Conservation (phyloP, 1,140 invertebrate genomes). For the Uloborus diversus region DNA sequence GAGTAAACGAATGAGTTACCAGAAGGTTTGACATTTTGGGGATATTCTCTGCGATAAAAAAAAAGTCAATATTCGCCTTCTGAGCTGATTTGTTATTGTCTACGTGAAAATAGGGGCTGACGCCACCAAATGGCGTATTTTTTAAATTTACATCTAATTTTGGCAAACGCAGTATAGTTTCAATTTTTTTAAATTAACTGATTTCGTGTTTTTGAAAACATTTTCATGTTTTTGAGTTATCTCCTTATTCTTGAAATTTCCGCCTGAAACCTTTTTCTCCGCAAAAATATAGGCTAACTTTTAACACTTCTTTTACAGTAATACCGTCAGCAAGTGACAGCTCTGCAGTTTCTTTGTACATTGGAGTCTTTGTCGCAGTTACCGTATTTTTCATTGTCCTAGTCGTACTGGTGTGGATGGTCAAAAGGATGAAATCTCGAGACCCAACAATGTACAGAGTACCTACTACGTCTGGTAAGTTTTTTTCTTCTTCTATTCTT, state of each 20-base stretch:
- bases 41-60: too few relatives aligned
- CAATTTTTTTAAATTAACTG: too few relatives aligned
- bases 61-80: too few relatives aligned
- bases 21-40: too few relatives aligned
- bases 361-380: conserved; percentile 85
- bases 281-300: too few relatives aligned
- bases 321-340: conserved; percentile 34
- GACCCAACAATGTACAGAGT: conserved; percentile 52
- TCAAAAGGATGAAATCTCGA: conserved; percentile 67
- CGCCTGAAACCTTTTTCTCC: background rate
- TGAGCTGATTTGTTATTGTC: too few relatives aligned
- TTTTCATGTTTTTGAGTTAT: background rate
- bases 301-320: background rate
- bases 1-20: too few relatives aligned
- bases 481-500: background rate
- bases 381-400: conserved; percentile 80
- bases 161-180: too few relatives aligned
- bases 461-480: conserved; percentile 35
- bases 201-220: background rate
- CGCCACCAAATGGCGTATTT: too few relatives aligned
- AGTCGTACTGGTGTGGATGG: conserved; percentile 78
- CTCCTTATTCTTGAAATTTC: background rate
- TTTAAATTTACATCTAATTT: too few relatives aligned
- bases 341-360: conserved; percentile 74
- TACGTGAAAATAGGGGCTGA: too few relatives aligned